These are phyloP conservation scores for Xiphorhynchus erythropygius DNA, from an alignment of 2,797 vertebrate species.

Conservation along the genomic window DNA sequence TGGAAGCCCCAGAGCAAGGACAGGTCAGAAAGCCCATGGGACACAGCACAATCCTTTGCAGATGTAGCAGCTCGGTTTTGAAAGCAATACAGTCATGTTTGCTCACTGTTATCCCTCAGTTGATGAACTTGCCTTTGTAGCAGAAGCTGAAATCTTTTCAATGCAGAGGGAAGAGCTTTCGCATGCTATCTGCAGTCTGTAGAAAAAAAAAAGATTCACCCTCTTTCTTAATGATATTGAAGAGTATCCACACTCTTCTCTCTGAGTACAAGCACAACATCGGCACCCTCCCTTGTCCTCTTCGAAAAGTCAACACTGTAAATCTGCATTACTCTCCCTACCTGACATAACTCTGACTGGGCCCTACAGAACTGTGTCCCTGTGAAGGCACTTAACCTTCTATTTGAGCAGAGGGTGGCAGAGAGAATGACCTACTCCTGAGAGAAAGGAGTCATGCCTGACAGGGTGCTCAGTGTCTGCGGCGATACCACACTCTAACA, in stretches of 20 bases:
- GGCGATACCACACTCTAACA: accelerated
- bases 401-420: neutral
- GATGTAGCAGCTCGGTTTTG: neutral
- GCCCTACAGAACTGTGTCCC: neutral
- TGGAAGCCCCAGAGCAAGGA: neutral
- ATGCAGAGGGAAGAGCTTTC: neutral
- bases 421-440: neutral
- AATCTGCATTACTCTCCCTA: neutral
- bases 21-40: accelerated
- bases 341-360: neutral
- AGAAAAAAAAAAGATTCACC: neutral
- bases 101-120: neutral
- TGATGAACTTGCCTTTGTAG: neutral
- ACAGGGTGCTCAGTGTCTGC: neutral
- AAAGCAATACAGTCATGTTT: neutral
- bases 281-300: neutral
- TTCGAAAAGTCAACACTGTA: neutral
- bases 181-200: neutral
- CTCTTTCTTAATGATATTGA: neutral
- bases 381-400: neutral
- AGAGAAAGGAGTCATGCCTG: neutral
- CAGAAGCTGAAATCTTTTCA: neutral
- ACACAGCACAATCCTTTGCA: neutral
- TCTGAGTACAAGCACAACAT: neutral
- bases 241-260: neutral